Base-by-base conservation (phyloP, 2,797 vertebrate species). In the Heterohyrax brucei region DNA sequence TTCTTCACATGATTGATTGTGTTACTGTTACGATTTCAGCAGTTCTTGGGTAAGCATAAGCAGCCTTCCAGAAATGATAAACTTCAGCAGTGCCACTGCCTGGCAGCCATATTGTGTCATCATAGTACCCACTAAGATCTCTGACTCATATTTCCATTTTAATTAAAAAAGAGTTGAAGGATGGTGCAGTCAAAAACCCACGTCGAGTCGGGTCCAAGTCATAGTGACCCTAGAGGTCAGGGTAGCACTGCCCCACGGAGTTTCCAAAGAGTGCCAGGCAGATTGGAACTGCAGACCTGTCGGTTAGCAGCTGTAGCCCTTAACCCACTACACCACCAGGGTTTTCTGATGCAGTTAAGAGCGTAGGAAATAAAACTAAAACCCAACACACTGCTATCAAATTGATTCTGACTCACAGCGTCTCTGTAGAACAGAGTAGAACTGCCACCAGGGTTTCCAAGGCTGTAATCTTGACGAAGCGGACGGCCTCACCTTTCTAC, bases 81-180 rank as follows among this genome's bases (percentile, higher is more conserved):
- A 80, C 8, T 19, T 66, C 48, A 78, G 33, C 33, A 48, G 1
- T 33, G 6, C n/a, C 48, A 73, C 68, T 77, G 61, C n/a, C 62
- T 70, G 16, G 62, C 10, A 82, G n/a, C 61, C 44, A 28, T 44
- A 26, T 76, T 75, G 10, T 72, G 39, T 66, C 24, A 75, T 68
- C 66, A 4, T 22, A 10, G 2, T 66, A 64, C 6, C n/a, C 30
- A 7, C n/a, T 75, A 81, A 64, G 30, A 18, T 61, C 44, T 93
- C n/a, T 79, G n/a, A 53, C 22, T 70, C 4, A 12, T 33, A 81
- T 91, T 75, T 46, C 39, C 24, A 77, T 79, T 96, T 93, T 93
- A 66, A 73, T 90, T 85, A 70, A 94, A 79, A 79, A 76, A 19
- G 24, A 82, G 16, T 80, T 89, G 39, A 95, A 93, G 18, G 76